A percentile compares a stretch with the other conserved stretches of the same genome.
These are phyloP conservation scores for Botia almorhae DNA, from an alignment of 2,797 vertebrate species.

Conservation along the genomic window DNA sequence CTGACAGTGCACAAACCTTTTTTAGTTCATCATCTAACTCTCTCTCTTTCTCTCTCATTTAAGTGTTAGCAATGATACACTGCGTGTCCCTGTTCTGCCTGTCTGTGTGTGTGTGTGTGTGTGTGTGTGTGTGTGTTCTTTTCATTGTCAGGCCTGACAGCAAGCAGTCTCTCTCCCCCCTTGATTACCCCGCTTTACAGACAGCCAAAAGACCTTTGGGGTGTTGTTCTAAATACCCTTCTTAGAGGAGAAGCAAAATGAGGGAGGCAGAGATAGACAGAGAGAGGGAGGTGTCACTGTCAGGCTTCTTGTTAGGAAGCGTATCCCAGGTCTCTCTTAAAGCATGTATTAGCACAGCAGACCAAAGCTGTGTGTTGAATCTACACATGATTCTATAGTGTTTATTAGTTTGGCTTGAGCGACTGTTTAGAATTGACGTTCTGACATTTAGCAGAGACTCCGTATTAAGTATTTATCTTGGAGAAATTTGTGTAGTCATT, in stretches of 20 bases:
- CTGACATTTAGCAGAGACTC: no score
- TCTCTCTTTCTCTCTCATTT: constrained; percentile 22
- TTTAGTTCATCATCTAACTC: constrained; percentile 44
- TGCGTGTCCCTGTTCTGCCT: not conserved
- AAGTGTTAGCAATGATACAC: not conserved
- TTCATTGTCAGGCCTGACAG: constrained; percentile 59
- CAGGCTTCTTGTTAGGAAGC: constrained; percentile 65
- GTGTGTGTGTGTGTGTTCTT: constrained; percentile 1
- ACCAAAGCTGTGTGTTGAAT: not conserved
- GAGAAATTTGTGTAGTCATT: no score
- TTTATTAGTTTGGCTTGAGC: constrained; percentile 24
- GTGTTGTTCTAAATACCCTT: constrained; percentile 65
- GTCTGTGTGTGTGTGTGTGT: not conserved
- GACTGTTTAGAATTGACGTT: no score
- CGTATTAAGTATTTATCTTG: not conserved
- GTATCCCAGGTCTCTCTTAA: constrained; percentile 59
- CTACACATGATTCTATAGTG: constrained; percentile 10
- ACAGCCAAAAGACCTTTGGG: constrained; percentile 53
- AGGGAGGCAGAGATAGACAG: constrained; percentile 8
- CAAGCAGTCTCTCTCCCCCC: constrained; percentile 48
- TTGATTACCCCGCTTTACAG: constrained; percentile 17
- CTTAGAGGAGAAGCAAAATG: constrained; percentile 24
- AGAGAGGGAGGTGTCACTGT: constrained; percentile 58
- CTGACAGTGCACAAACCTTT: constrained; percentile 33
- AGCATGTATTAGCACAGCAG: constrained; percentile 60